A percentile compares a stretch with the other conserved stretches of the same genome.
Conservation (phyloP, 2,113 vertebrate genomes). For the Macaca mulatta region DNA sequence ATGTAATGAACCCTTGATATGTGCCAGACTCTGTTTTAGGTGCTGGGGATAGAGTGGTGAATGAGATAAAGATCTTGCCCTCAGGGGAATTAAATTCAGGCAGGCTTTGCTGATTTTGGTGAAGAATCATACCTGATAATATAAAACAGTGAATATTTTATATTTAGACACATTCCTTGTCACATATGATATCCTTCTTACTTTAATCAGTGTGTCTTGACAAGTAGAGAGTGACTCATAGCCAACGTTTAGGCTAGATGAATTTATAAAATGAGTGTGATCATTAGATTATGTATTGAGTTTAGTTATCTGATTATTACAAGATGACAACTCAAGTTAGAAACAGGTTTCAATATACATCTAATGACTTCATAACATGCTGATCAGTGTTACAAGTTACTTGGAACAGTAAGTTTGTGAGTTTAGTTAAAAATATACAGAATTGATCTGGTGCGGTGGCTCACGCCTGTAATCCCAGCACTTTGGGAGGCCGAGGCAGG, state of each 20-base stretch:
- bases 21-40: neutral
- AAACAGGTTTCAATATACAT: neutral
- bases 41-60: neutral
- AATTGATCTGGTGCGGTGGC: neutral
- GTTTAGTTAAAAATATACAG: neutral
- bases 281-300: slow-evolving; percentile 28
- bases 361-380: neutral
- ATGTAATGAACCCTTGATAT: neutral
- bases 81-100: neutral
- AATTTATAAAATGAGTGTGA: slow-evolving; percentile 21
- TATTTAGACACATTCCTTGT: neutral
- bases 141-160: neutral
- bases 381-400: neutral
- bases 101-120: neutral
- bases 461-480: too few species aligned
- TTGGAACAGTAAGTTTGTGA: neutral
- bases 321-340: neutral
- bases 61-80: neutral
- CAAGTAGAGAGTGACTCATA: slow-evolving; percentile 14
- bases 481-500: too few species aligned
- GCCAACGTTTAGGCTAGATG: neutral
- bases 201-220: neutral
- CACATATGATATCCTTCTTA: neutral
- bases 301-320: slow-evolving; percentile 30
- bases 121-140: neutral